Conservation (phyloP, 2,888 invertebrate species). For the Apoda limacodes region DNA sequence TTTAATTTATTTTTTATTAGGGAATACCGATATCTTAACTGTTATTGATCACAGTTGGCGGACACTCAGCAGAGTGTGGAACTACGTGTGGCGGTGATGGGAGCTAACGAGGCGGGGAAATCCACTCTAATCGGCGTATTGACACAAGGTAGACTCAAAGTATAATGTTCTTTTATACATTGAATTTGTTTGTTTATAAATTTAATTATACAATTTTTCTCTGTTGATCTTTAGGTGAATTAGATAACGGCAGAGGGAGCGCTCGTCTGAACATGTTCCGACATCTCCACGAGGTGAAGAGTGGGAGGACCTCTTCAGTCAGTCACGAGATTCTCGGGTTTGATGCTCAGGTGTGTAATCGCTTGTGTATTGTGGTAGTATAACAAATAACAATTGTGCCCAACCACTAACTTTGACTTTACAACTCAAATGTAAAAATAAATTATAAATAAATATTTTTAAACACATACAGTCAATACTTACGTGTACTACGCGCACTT, state of each 20-base stretch:
- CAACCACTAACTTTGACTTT: too few species aligned
- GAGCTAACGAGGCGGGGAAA: constrained; percentile 97
- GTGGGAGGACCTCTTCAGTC: constrained; percentile 93
- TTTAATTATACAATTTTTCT: background rate
- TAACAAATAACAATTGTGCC: too few species aligned
- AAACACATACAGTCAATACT: too few species aligned
- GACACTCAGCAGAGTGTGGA: constrained; percentile 92
- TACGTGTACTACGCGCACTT: too few species aligned
- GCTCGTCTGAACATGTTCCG: constrained; percentile 96
- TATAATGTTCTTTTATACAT: too few species aligned
- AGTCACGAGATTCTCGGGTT: constrained; percentile 98
- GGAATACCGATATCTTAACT: background rate
- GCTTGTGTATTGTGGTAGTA: too few species aligned
- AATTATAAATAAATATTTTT: too few species aligned
- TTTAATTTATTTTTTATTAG: too few species aligned
- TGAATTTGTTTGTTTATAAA: too few species aligned
- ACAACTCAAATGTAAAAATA: too few species aligned
- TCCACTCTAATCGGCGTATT: constrained; percentile 95
- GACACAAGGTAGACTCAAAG: constrained; percentile 94
- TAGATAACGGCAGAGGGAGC: constrained; percentile 95
- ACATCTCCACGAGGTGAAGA: constrained; percentile 91
- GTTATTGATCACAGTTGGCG: constrained; percentile 64
- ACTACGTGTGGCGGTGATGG: constrained; percentile 91
- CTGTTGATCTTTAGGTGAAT: constrained; percentile 65
- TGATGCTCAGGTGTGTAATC: constrained; percentile 80